phyloP scores from a whole-genome alignment of 2,113 vertebrate species.

The Prionailurus bengalensis region DNA sequence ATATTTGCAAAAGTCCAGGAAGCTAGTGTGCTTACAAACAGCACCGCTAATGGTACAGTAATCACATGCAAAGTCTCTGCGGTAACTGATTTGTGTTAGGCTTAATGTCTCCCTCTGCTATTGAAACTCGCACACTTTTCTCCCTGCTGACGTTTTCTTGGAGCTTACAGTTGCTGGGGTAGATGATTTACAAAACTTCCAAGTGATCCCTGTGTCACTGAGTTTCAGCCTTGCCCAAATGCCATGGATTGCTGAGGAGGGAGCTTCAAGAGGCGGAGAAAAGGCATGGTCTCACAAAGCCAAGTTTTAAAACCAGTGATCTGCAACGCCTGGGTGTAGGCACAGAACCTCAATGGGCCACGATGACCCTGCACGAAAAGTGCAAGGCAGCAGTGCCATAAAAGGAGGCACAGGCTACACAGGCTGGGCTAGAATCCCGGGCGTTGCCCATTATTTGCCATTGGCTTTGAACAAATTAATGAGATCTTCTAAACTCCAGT shows the following conservation, averaged over 20 bases:
- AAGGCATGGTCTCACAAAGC: accelerated
- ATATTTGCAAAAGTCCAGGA: neutral
- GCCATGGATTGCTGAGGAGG: neutral
- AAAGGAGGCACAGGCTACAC: neutral
- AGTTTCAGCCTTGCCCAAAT: neutral
- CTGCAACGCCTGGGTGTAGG: accelerated
- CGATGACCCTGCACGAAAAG: accelerated
- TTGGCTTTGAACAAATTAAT: neutral
- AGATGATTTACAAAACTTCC: neutral
- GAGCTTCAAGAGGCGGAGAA: accelerated
- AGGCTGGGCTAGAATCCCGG: neutral
- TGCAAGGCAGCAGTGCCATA: neutral
- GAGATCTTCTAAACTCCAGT: neutral
- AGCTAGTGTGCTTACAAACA: slow-evolving; percentile 44
- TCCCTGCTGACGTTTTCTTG: neutral
- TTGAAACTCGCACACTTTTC: neutral
- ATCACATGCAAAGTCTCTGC: neutral
- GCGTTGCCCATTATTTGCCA: neutral
- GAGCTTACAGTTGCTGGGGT: neutral
- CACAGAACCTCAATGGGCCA: neutral
- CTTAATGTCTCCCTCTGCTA: slow-evolving; percentile 44
- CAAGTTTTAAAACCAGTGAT: neutral
- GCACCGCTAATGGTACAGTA: neutral
- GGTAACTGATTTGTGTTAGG: neutral
- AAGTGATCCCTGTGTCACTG: neutral